Conservation (phyloP, 2,888 invertebrate genomes). For the Volucella zonaria region DNA sequence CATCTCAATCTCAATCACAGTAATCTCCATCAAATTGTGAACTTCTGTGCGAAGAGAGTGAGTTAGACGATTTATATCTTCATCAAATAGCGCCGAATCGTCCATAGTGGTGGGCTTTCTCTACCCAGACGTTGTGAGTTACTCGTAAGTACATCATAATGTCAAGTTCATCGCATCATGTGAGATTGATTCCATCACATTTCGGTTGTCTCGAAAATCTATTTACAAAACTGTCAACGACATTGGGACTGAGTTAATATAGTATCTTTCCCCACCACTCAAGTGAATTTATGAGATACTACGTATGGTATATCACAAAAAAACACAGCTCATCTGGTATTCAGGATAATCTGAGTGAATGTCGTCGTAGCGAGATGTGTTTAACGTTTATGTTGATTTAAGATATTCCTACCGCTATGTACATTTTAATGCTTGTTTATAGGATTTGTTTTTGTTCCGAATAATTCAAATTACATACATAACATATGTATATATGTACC, state of each 20-base stretch:
- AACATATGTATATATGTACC: no score
- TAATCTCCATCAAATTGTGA: constrained; percentile 11
- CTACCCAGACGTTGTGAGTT: not conserved
- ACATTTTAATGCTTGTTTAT: no score
- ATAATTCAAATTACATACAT: no score
- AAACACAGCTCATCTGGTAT: constrained; percentile 15
- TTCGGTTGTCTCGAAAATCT: not conserved
- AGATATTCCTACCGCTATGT: no score
- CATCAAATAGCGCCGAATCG: no score
- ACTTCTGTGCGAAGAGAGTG: no score
- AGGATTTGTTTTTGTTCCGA: no score
- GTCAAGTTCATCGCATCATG: constrained; percentile 38
- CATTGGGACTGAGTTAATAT: constrained; percentile 9
- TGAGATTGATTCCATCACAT: constrained; percentile 16
- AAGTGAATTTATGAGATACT: constrained; percentile 19
- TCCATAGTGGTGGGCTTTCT: not conserved
- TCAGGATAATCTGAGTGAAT: constrained; percentile 19
- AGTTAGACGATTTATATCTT: not conserved
- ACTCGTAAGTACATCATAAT: constrained; percentile 22
- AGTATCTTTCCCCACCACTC: not conserved
- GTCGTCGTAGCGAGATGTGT: not conserved
- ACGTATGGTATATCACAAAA: no score
- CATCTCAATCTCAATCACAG: not conserved
- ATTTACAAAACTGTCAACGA: constrained; percentile 49
- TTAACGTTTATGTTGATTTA: not conserved